phyloP scores from a whole-genome alignment of 2,113 vertebrate genomes.

The Chamaea fasciata region DNA sequence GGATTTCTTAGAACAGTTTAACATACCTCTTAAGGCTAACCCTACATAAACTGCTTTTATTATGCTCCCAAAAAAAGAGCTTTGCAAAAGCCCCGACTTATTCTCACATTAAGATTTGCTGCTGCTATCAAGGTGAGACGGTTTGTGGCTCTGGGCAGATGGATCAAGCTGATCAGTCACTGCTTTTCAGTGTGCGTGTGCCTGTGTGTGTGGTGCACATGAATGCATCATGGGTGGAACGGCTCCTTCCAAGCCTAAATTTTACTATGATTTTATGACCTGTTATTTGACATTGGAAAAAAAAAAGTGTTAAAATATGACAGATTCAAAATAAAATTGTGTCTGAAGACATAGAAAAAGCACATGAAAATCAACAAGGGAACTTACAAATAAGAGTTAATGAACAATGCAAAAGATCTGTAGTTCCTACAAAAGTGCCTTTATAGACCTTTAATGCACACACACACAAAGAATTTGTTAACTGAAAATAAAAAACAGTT shows the following conservation, averaged over 20 bases:
- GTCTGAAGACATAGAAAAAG: neutral
- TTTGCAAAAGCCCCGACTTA: neutral
- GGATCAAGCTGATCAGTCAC: neutral
- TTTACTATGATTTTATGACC: neutral
- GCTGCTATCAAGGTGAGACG: neutral
- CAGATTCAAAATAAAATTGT: neutral
- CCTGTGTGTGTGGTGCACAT: no score
- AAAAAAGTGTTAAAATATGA: neutral
- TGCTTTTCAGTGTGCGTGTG: neutral
- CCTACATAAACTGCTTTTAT: neutral
- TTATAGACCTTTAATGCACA: neutral
- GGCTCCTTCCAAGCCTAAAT: neutral
- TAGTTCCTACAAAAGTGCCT: neutral
- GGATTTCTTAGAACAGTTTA: neutral
- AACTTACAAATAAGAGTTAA: neutral
- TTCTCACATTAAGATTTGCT: neutral
- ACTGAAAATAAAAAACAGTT: neutral
- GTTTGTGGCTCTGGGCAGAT: neutral
- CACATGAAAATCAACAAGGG: neutral
- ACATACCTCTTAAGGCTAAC: neutral
- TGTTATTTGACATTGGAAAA: neutral
- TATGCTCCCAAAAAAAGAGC: neutral
- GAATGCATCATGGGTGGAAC: neutral
- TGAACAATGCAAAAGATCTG: neutral
- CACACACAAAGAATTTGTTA: neutral